Evolutionary conservation across 2,113 vertebrate species (phyloP).

Genomic region (Lophura nycthemera): DNA sequence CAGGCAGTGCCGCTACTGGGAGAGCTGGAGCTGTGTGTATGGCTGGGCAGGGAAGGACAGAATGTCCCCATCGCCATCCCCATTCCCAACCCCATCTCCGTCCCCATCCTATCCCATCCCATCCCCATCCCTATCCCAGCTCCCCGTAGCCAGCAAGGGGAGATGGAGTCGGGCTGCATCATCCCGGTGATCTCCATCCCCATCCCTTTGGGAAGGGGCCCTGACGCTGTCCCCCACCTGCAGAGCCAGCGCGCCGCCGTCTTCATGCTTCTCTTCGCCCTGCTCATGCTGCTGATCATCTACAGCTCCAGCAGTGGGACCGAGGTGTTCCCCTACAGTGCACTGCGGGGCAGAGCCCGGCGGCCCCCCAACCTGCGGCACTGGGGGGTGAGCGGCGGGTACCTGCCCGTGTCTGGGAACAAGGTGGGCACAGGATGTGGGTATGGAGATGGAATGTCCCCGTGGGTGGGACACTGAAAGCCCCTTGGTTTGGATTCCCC

Average conservation of each 20-base stretch:
- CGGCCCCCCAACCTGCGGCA: slow-evolving; percentile 84
- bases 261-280: slow-evolving; percentile 85
- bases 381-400: slow-evolving; percentile 85
- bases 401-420: slow-evolving; percentile 86
- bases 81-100: not conserved
- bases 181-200: not conserved
- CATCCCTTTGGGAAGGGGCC: not conserved
- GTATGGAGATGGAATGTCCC: not conserved
- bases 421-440: slow-evolving; percentile 78
- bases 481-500: no score
- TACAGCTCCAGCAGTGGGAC: slow-evolving; percentile 89
- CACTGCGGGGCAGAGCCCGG: slow-evolving; percentile 63
- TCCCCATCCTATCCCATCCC: not conserved
- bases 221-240: not conserved
- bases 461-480: not conserved
- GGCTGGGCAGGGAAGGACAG: not conserved
- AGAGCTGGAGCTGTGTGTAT: not conserved
- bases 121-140: not conserved
- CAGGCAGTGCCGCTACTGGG: not conserved
- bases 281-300: slow-evolving; percentile 93
- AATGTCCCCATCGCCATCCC: not conserved
- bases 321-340: slow-evolving; percentile 78
- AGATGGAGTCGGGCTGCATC: no score
- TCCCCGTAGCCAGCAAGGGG: no score
- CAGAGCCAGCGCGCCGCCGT: slow-evolving; percentile 89